A percentile compares a stretch with the other conserved stretches of the same genome.
These are phyloP conservation scores for Myotis planiceps DNA, from an alignment of 2,797 vertebrate species.

Conservation along the genomic window DNA sequence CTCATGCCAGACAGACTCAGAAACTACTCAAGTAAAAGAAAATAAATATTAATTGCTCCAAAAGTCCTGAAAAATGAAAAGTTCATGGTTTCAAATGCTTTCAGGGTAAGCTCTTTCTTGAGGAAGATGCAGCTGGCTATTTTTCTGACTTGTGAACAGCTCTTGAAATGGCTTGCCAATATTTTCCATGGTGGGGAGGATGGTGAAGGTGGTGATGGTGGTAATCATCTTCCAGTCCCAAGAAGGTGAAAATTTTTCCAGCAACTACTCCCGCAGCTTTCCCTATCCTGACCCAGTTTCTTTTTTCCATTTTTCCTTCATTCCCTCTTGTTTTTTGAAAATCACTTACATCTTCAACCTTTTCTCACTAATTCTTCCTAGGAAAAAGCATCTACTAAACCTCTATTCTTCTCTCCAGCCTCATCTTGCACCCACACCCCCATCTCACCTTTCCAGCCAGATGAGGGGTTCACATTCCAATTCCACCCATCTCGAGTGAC, in stretches of 20 bases:
- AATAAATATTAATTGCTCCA: background rate
- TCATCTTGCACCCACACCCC: background rate
- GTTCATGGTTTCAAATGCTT: background rate
- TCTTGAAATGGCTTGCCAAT: background rate
- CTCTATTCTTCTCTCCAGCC: background rate
- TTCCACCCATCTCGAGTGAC: background rate
- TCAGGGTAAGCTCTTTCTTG: background rate
- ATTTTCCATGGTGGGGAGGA: background rate
- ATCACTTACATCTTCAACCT: background rate
- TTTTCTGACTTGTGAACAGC: background rate
- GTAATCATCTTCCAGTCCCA: background rate
- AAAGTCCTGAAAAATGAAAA: background rate
- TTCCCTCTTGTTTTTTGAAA: background rate
- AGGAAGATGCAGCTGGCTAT: background rate
- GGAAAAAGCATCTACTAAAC: background rate
- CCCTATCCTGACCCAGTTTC: background rate
- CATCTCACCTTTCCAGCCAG: background rate
- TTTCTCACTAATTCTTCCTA: background rate
- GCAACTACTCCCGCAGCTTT: background rate
- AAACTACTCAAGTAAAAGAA: background rate
- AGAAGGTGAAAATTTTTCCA: conserved; percentile 14
- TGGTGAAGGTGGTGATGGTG: fast-evolving
- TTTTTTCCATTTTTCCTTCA: background rate
- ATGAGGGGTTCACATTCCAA: background rate
- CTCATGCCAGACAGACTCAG: background rate